Conservation (phyloP, 2,113 vertebrate species). For the Leptodactylus fuscus region DNA sequence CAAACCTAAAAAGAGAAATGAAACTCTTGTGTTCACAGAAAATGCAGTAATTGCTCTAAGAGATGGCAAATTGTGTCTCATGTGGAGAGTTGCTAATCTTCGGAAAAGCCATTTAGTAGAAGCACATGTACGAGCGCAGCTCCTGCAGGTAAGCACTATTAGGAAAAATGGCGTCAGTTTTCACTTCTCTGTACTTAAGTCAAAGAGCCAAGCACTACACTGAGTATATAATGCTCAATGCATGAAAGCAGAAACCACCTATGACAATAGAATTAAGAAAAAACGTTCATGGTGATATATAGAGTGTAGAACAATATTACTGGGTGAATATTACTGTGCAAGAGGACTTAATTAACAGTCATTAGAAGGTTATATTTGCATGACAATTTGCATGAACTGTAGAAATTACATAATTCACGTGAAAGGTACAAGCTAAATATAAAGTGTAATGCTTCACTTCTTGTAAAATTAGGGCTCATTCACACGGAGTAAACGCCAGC, state of each 20-base stretch:
- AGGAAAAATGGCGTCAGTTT: not conserved
- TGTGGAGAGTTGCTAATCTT: constrained; percentile 91
- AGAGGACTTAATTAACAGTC: no score
- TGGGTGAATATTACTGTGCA: no score
- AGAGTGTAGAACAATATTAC: no score
- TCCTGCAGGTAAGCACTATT: constrained; percentile 77
- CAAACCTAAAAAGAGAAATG: constrained; percentile 93
- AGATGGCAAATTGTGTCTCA: constrained; percentile 87
- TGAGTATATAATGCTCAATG: not conserved
- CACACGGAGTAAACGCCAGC: no score
- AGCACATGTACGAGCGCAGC: constrained; percentile 87
- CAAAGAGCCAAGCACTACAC: not conserved
- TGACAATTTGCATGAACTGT: no score
- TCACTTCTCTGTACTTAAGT: not conserved
- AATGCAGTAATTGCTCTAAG: constrained; percentile 86
- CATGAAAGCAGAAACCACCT: not conserved
- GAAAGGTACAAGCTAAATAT: no score
- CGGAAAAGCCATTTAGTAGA: constrained; percentile 90
- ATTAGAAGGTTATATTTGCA: no score
- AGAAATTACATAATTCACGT: no score
- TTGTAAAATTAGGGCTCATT: no score
- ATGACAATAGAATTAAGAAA: not conserved
- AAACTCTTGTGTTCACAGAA: constrained; percentile 86
- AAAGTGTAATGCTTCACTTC: no score
- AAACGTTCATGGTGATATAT: no score